Conservation (phyloP, 2,797 vertebrate genomes). For the Adelosebastes latens region DNA sequence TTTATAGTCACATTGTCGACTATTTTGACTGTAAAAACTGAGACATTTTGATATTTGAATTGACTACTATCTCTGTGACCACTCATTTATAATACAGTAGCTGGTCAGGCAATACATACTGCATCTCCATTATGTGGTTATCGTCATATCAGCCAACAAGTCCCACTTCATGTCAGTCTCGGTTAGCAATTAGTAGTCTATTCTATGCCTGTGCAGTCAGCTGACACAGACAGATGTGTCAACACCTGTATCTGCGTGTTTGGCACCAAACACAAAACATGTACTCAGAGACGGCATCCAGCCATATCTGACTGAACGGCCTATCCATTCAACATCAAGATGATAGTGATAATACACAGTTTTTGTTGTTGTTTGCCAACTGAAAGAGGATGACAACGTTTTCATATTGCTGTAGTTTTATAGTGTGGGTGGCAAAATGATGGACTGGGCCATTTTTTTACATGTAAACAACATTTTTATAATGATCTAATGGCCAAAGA, state of each 20-base stretch:
- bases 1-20: too few relatives aligned
- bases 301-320: neutral
- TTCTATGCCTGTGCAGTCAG: neutral
- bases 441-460: too few relatives aligned
- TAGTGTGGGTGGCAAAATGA: rapidly evolving
- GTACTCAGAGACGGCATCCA: neutral
- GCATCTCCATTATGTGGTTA: neutral
- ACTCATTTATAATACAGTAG: neutral
- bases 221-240: neutral
- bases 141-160: neutral
- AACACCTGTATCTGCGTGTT: neutral
- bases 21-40: too few relatives aligned
- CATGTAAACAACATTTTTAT: too few relatives aligned
- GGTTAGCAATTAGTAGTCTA: neutral
- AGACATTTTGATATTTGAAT: neutral
- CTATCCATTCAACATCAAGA: neutral
- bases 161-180: neutral
- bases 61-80: neutral
- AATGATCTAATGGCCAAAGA: too few relatives aligned
- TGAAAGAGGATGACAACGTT: rapidly evolving
- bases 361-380: too few relatives aligned
- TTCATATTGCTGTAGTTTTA: too few relatives aligned
- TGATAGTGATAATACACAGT: too few relatives aligned
- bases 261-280: neutral
- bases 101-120: neutral